These are phyloP conservation scores for Podabrus alpinus DNA, from an alignment of 2,888 invertebrate species.

Conservation along the genomic window DNA sequence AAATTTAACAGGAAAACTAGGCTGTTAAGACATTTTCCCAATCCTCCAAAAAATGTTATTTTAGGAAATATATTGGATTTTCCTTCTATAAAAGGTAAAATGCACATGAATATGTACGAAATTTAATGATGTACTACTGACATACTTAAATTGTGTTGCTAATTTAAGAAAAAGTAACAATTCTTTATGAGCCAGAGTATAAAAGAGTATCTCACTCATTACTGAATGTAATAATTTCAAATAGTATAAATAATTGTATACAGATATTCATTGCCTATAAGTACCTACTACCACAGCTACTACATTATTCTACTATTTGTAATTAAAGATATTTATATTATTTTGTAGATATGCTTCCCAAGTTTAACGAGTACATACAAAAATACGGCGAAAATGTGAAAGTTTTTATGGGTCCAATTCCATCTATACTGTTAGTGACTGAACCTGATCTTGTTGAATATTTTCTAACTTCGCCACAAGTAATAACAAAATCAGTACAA, in stretches of 20 bases:
- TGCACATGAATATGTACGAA: neutral
- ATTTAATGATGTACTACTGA: neutral
- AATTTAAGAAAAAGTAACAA: neutral
- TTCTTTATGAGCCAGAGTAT: neutral
- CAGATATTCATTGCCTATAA: too few relatives aligned
- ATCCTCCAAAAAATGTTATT: conserved; percentile 43
- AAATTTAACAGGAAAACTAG: neutral
- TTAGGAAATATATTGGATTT: conserved; percentile 19
- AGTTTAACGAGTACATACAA: conserved; percentile 12
- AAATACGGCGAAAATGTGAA: conserved; percentile 30
- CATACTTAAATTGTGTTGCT: neutral
- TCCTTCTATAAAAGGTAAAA: conserved; percentile 9
- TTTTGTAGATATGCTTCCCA: conserved; percentile 28
- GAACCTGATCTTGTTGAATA: conserved; percentile 35
- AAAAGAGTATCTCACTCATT: too few relatives aligned
- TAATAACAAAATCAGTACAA: conserved; percentile 46
- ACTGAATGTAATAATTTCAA: too few relatives aligned
- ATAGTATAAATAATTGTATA: too few relatives aligned
- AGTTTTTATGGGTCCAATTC: conserved; percentile 27
- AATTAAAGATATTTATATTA: too few relatives aligned
- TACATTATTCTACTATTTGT: too few relatives aligned
- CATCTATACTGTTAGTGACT: conserved; percentile 19
- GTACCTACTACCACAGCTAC: too few relatives aligned
- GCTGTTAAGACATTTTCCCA: conserved; percentile 32
- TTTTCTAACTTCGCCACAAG: conserved; percentile 42